A percentile compares a stretch with the other conserved stretches of the same genome.
These are phyloP conservation scores for Daubentonia madagascariensis DNA, from an alignment of 2,113 vertebrate genomes.

Conservation along the genomic window DNA sequence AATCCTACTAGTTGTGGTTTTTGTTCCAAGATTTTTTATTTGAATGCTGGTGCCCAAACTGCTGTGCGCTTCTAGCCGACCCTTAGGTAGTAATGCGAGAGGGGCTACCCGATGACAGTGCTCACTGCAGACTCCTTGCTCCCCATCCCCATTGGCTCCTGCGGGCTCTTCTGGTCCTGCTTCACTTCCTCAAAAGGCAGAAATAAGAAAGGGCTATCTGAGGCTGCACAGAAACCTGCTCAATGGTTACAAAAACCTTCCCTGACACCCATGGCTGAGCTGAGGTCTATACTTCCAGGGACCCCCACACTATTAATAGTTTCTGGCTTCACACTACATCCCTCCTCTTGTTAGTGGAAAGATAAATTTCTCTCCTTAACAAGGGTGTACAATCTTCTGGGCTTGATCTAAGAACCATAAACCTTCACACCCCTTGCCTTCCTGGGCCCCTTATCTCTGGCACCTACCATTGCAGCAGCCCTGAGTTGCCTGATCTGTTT, in stretches of 20 bases:
- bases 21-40: constrained; percentile 50
- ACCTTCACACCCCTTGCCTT: background rate
- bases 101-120: constrained; percentile 25
- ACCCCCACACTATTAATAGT: background rate
- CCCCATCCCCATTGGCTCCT: constrained; percentile 47
- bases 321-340: background rate
- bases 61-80: constrained; percentile 26
- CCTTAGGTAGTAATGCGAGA: constrained; percentile 1
- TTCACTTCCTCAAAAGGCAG: constrained; percentile 67
- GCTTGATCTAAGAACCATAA: background rate
- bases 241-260: background rate
- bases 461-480: constrained; percentile 57
- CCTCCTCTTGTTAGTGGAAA: background rate
- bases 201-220: constrained; percentile 60
- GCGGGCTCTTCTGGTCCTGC: constrained; percentile 50
- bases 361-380: background rate
- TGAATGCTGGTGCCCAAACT: constrained; percentile 46
- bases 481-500: constrained; percentile 66
- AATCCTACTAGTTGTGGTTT: constrained; percentile 33
- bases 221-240: background rate
- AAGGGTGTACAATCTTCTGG: background rate
- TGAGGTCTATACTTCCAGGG: background rate
- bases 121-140: constrained; percentile 34
- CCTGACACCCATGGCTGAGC: background rate
- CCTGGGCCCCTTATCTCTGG: constrained; percentile 25